These are phyloP conservation scores for Dermochelys coriacea DNA, from an alignment of 2,797 vertebrate species.

Conservation along the genomic window DNA sequence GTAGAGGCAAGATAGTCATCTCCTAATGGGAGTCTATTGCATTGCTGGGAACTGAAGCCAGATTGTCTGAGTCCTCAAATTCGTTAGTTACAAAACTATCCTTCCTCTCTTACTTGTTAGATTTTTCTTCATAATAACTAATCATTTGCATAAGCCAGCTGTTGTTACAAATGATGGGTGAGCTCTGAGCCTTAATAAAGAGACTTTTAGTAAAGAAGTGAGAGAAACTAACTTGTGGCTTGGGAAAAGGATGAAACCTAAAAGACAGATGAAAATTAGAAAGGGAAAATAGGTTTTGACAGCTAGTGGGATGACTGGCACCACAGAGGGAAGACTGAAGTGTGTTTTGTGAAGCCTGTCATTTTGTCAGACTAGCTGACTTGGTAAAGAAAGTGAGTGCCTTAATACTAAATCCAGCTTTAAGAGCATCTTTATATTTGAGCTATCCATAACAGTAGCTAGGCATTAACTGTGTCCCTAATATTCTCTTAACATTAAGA, in stretches of 20 bases:
- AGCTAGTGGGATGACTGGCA: background rate
- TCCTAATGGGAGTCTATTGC: too few species aligned
- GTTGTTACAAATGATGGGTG: background rate
- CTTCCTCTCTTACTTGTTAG: too few species aligned
- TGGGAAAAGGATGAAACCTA: background rate
- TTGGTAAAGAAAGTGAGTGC: background rate
- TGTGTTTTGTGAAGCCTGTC: background rate
- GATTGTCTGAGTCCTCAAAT: too few species aligned
- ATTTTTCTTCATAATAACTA: too few species aligned
- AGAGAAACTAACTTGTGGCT: background rate
- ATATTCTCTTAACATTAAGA: background rate
- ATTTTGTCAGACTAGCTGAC: background rate
- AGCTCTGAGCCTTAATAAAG: background rate
- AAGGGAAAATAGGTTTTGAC: background rate
- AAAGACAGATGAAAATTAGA: fast-evolving
- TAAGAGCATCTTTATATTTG: background rate
- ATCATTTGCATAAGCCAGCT: background rate
- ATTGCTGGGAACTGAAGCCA: too few species aligned
- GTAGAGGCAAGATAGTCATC: background rate
- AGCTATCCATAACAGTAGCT: background rate
- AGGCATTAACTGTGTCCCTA: background rate
- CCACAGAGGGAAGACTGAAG: background rate
- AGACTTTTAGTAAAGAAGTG: background rate
- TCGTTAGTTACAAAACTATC: too few species aligned
- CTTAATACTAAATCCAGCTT: background rate